Conservation (phyloP, 2,797 vertebrate species). For the Enteromius mattozi region DNA sequence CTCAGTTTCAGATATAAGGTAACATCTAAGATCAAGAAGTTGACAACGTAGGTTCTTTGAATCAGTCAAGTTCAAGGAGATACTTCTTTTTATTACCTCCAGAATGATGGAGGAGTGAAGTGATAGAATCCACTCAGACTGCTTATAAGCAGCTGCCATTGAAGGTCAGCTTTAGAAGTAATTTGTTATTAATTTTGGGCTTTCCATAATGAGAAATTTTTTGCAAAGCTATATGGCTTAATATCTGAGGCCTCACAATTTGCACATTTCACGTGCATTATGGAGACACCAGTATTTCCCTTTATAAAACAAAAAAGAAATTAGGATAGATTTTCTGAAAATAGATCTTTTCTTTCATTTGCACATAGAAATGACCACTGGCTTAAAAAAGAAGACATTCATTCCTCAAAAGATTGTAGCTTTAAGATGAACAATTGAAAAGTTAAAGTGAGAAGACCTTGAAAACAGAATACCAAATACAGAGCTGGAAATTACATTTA, state of each 20-base stretch:
- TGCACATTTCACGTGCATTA: not conserved
- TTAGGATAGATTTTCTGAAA: not conserved
- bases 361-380: not conserved
- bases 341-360: not conserved
- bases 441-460: slow-evolving; percentile 4
- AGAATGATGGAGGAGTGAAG: slow-evolving; percentile 13
- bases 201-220: not conserved
- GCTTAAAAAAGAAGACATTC: not conserved
- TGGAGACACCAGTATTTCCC: not conserved
- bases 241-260: not conserved
- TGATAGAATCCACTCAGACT: not conserved
- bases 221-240: not conserved
- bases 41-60: not conserved
- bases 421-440: not conserved
- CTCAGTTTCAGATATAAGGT: not conserved
- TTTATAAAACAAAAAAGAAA: not conserved
- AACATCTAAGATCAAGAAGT: not conserved
- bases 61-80: not conserved
- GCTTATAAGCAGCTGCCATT: not conserved
- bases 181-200: not conserved
- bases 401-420: not conserved
- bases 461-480: not conserved
- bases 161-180: not conserved
- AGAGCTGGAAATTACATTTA: not conserved
- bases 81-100: not conserved